Base-by-base conservation (phyloP, 2,113 vertebrate species). In the Chaetodon trifascialis region DNA sequence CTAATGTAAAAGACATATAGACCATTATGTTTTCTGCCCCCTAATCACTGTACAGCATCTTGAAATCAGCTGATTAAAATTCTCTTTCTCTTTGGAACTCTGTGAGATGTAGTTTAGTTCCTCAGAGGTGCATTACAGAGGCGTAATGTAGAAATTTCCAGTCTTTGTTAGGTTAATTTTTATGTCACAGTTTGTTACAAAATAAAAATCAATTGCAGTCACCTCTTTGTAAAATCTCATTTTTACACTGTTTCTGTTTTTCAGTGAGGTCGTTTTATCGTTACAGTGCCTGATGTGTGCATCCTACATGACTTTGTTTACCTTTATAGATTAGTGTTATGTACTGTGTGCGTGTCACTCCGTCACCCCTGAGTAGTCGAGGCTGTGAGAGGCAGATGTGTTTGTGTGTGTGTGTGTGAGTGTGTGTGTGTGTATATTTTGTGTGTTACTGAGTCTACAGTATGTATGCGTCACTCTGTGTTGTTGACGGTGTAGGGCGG, bases 401-500 rank as follows among this genome's bases (percentile, higher is more conserved):
- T 80, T 21, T 17, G 42, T 78, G 54, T 82, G 66, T 82, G 12
- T 66, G 23, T 64, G 11, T 76, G 23, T 68, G 60, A 84, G 14
- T 72, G n/a, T n/a, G 25, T 60, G 11, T 76, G 34, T 76, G 49
- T 75, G 54, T 44, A 60, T 60, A 30, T 55, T 25, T 34, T 11
- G 56, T 62, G 52, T 74, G 44, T 82, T 34, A 66, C 46, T 40
- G 70, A 75, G 69, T 71, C 60, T 69, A n/a, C n/a, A n/a, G n/a
- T n/a, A n/a, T 63, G 78, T 62, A 73, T 84, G 82, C 60, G 47
- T 94, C 92, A 95, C 92, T 95, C 91, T 15, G 94, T 74, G 79
- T 94, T 94, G 77, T 94, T 95, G 74, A 96, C 88, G 84, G 86
- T 94, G 85, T 94, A 95, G 21, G 94, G 88, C 0, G 94, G 91